Evolutionary conservation across 2,113 vertebrate genomes (phyloP).

Genomic region (Shinisaurus crocodilurus): DNA sequence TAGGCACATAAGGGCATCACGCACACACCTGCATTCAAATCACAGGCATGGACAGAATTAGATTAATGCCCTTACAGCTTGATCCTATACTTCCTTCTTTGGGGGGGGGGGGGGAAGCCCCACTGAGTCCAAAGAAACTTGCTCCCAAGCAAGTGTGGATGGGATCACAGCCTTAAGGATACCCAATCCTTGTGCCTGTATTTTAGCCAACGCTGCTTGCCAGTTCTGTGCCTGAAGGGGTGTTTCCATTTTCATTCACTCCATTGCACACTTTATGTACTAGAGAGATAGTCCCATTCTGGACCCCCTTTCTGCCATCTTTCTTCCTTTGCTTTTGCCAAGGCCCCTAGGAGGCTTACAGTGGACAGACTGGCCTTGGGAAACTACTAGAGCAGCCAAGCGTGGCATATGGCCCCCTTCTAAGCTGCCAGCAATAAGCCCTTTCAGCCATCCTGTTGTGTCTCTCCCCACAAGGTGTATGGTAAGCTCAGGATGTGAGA

Average conservation of each 20-base stretch:
- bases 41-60: no score
- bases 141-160: background rate
- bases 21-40: no score
- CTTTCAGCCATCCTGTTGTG: slow-evolving; percentile 2
- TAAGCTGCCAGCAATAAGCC: slow-evolving; percentile 14
- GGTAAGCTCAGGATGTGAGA: background rate
- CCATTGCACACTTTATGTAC: background rate
- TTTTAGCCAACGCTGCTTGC: background rate
- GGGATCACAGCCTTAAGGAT: background rate
- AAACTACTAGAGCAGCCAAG: slow-evolving; percentile 16
- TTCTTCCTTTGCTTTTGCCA: slow-evolving; percentile 3
- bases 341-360: slow-evolving; percentile 9
- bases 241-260: background rate
- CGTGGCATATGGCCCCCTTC: slow-evolving; percentile 11
- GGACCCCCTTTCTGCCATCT: background rate
- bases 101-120: no score
- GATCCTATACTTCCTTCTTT: background rate
- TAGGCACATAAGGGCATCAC: background rate
- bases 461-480: background rate
- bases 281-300: background rate
- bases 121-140: background rate
- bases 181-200: background rate
- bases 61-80: background rate
- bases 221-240: background rate
- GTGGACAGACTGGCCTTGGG: slow-evolving; percentile 1